phyloP scores from a whole-genome alignment of 2,888 invertebrate species.

The Phaonia tiefii region DNA sequence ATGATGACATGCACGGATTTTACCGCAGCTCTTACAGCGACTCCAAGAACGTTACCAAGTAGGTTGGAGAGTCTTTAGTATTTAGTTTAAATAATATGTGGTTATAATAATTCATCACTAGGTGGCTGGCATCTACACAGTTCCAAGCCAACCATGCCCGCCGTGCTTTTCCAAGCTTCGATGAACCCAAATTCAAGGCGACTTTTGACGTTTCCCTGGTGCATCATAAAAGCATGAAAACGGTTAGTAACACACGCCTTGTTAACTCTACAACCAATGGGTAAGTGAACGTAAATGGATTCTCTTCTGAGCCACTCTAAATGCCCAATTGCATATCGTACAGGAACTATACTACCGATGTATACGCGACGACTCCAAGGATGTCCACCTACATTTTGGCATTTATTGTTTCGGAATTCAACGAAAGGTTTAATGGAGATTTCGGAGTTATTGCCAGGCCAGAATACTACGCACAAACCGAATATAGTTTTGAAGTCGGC shows the following conservation, averaged over 20 bases:
- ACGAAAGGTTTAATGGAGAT: constrained; percentile 69
- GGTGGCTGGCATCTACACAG: constrained; percentile 86
- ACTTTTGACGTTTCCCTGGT: constrained; percentile 82
- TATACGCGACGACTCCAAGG: constrained; percentile 80
- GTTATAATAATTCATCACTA: constrained; percentile 67
- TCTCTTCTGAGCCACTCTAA: too few species aligned
- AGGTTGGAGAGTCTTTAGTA: constrained; percentile 19
- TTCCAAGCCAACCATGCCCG: constrained; percentile 86
- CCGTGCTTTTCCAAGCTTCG: constrained; percentile 89
- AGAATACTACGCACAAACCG: constrained; percentile 85
- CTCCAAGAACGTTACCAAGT: constrained; percentile 77
- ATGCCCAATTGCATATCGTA: too few species aligned
- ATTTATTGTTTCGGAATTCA: constrained; percentile 86
- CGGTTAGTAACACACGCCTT: constrained; percentile 73
- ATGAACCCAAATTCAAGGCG: constrained; percentile 88
- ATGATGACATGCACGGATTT: constrained; percentile 82
- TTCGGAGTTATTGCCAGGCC: constrained; percentile 85
- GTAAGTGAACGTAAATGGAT: constrained; percentile 69
- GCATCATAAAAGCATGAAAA: constrained; percentile 75
- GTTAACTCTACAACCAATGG: constrained; percentile 42
- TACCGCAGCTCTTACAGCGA: constrained; percentile 80
- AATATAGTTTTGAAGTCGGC: constrained; percentile 85
- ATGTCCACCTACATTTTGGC: constrained; percentile 93
- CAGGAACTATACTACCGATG: constrained; percentile 71
- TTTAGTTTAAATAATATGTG: background rate